Evolutionary conservation across 1,140 invertebrate species (phyloP), one percentile per base, ranked within the genome.

Genomic region (Papilio machaon): DNA sequence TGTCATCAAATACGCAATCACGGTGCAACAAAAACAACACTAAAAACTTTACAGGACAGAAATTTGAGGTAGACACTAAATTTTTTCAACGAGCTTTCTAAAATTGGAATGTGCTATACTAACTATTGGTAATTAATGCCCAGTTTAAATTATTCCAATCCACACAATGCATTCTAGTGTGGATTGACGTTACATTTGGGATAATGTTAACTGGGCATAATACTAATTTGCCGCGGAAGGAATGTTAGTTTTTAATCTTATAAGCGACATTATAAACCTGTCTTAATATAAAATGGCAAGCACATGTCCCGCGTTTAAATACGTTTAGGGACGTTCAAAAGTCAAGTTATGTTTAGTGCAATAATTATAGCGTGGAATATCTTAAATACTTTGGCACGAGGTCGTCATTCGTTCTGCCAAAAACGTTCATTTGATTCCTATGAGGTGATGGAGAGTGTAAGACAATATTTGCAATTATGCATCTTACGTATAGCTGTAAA

Each of bases 351-450:
- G 30, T 70, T 38, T 70, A 70, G 23, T 35, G 9, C 23, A 35
- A 11, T 70, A 70, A 70, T 70, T 70, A 70, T 70, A 70, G 23
- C 13, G 30, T 60, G 58, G 58, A 70, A 70, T 70, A 38, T 35
- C 30, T 70, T 70, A 70, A 35, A 35, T 70, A 70, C 13, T 70
- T 70, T 70, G 64, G 64, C 64, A 38, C 23, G 15, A 15, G 23
- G 13, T 38, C 64, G 64, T 70, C 64, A 35, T 15, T 30, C 11
- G 30, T 35, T 70, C 30, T 70, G 64, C 64, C 64, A 70, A 70
- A 70, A 35, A 35, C 64, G 30, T 70, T 70, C 6, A 70, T 38
- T 70, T 35, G 30, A 35, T 30, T 64, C 13, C 64, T 15, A 70
- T 13, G 11, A 35, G 30, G 30, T 1, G 23, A 35, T 17, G 1